phyloP scores from a whole-genome alignment of 2,888 invertebrate species.

The Drosophila kuntzei region DNA sequence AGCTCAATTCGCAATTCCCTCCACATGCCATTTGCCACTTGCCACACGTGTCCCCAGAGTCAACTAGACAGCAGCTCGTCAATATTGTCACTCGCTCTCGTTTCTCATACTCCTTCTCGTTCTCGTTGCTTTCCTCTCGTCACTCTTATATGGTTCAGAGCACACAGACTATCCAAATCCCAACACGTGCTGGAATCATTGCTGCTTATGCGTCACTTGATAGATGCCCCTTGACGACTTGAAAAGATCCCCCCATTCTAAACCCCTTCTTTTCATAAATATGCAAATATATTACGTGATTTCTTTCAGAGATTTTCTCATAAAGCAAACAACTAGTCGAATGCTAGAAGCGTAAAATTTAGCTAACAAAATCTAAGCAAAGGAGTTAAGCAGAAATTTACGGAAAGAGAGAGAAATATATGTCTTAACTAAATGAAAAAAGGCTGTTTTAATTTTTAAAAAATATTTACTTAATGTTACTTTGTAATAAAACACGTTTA shows the following conservation, averaged over 20 bases:
- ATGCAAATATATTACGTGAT: slow-evolving; percentile 74
- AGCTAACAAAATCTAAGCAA: slow-evolving; percentile 14
- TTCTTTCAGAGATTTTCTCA: slow-evolving; percentile 49
- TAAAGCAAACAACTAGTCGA: slow-evolving; percentile 34
- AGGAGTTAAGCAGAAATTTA: not conserved
- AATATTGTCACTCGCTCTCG: slow-evolving; percentile 6
- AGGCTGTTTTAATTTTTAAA: too few relatives aligned
- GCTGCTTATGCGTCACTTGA: slow-evolving; percentile 34
- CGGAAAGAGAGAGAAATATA: not conserved
- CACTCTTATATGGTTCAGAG: slow-evolving; percentile 9
- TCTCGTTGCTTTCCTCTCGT: slow-evolving; percentile 15
- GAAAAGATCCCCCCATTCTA: not conserved
- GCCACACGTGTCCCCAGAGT: slow-evolving; percentile 1
- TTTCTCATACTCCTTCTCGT: not conserved
- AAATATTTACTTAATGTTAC: too few relatives aligned
- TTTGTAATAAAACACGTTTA: too few relatives aligned
- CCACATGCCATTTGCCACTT: not conserved
- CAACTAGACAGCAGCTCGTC: slow-evolving; percentile 8
- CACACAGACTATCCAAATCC: slow-evolving; percentile 12
- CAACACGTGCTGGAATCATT: slow-evolving; percentile 44
- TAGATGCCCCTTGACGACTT: slow-evolving; percentile 13
- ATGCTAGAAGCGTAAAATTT: slow-evolving; percentile 15
- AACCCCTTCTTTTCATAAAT: slow-evolving; percentile 62
- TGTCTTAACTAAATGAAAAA: too few relatives aligned
- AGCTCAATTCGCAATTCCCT: slow-evolving; percentile 26